These are phyloP conservation scores for Crotalus horridus DNA, from an alignment of 2,113 vertebrate genomes.

Conservation along the genomic window DNA sequence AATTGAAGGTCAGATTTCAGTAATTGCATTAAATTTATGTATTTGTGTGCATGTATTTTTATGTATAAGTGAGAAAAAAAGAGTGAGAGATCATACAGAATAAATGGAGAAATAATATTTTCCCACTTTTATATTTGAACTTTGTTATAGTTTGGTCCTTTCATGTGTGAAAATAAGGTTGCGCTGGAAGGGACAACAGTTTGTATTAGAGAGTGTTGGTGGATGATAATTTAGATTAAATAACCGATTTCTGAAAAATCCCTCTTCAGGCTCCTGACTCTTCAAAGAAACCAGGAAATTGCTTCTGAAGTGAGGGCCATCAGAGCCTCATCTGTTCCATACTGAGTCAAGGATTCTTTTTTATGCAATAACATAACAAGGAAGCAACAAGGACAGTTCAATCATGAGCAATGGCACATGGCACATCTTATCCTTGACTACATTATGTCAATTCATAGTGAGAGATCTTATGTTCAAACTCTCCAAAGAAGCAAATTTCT, in stretches of 20 bases:
- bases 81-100: slow-evolving; percentile 4
- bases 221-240: slow-evolving; percentile 28
- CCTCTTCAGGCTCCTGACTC: not conserved
- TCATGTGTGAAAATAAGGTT: slow-evolving; percentile 33
- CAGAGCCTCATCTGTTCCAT: not conserved
- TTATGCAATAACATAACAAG: not conserved
- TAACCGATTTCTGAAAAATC: not conserved
- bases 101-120: slow-evolving; percentile 7
- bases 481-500: not conserved
- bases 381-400: not conserved
- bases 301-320: slow-evolving; percentile 16
- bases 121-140: slow-evolving; percentile 27
- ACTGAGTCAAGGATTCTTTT: not conserved
- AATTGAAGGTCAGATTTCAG: not conserved
- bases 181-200: slow-evolving; percentile 17
- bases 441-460: not conserved
- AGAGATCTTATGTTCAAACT: not conserved
- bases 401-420: not conserved
- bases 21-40: not conserved
- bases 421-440: not conserved
- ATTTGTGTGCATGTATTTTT: not conserved
- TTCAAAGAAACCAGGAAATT: slow-evolving; percentile 32
- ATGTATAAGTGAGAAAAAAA: not conserved
- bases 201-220: slow-evolving; percentile 11
- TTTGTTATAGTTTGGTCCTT: slow-evolving; percentile 26